A percentile compares a stretch with the other conserved stretches of the same genome.
Evolutionary conservation across 2,113 vertebrate genomes (phyloP).

Genomic region (Neopipo cinnamomea): DNA sequence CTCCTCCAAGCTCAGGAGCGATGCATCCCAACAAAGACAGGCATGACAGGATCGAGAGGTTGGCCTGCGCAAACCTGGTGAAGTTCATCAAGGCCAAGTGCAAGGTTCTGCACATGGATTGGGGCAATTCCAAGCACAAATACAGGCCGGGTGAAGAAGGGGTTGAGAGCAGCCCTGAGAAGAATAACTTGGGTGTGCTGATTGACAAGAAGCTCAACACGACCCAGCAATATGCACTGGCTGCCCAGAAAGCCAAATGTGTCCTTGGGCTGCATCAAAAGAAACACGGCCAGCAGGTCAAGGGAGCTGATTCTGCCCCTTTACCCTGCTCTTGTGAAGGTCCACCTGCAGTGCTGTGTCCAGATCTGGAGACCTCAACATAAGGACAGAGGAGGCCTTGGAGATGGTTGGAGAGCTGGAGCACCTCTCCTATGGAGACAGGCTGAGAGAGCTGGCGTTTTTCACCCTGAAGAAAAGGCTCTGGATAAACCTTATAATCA

Average conservation of each 20-base stretch:
- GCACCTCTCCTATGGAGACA: background rate
- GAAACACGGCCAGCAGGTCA: fast-evolving
- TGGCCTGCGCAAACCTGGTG: background rate
- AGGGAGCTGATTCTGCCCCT: background rate
- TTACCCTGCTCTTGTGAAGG: background rate
- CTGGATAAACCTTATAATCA: background rate
- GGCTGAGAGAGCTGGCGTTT: background rate
- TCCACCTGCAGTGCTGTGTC: fast-evolving
- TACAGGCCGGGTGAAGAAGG: background rate
- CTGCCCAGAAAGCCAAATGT: background rate
- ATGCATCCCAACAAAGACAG: background rate
- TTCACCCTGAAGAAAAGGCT: background rate
- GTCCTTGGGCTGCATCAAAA: background rate
- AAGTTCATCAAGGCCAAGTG: background rate
- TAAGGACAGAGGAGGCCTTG: background rate
- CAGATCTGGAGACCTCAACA: background rate
- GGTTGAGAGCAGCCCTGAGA: background rate
- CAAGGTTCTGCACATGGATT: background rate
- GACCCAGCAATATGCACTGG: background rate
- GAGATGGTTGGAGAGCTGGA: background rate
- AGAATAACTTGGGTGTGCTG: background rate
- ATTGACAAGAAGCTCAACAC: background rate
- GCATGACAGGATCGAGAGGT: background rate
- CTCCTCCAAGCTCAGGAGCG: background rate
- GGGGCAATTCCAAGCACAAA: background rate